phyloP scores from a whole-genome alignment of 2,797 vertebrate species.

The Phataginus tetradactyla region DNA sequence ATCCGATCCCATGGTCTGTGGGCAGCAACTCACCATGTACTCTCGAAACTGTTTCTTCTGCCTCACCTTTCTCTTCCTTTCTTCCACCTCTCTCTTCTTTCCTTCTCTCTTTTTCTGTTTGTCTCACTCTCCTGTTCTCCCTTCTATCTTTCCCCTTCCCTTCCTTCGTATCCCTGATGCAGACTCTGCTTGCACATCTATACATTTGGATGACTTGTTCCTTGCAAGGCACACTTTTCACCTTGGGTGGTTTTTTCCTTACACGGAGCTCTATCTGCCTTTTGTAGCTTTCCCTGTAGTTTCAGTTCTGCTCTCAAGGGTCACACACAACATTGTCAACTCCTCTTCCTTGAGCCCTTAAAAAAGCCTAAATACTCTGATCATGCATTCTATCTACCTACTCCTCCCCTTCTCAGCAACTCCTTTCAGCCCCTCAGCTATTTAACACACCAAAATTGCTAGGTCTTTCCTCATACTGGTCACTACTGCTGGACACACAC shows the following conservation, averaged over 20 bases:
- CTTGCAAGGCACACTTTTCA: neutral
- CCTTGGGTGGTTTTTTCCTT: neutral
- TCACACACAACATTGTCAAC: neutral
- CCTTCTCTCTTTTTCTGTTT: neutral
- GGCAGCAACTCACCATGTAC: neutral
- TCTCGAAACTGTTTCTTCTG: neutral
- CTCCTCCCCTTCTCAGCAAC: neutral
- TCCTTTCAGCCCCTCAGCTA: neutral
- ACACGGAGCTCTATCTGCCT: neutral
- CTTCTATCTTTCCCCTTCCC: neutral
- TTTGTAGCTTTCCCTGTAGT: neutral
- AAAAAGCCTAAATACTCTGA: neutral
- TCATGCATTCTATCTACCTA: neutral
- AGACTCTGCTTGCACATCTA: neutral
- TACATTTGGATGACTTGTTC: neutral
- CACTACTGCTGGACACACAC: neutral
- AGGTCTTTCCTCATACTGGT: neutral
- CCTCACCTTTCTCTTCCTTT: neutral
- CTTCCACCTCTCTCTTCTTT: neutral
- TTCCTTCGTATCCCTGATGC: neutral
- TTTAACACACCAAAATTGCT: neutral
- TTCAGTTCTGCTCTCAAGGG: neutral
- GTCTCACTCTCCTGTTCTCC: neutral
- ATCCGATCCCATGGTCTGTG: neutral
- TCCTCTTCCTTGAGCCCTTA: neutral